Evolutionary conservation across 2,888 invertebrate species (phyloP).

Genomic region (Xanthia togata): DNA sequence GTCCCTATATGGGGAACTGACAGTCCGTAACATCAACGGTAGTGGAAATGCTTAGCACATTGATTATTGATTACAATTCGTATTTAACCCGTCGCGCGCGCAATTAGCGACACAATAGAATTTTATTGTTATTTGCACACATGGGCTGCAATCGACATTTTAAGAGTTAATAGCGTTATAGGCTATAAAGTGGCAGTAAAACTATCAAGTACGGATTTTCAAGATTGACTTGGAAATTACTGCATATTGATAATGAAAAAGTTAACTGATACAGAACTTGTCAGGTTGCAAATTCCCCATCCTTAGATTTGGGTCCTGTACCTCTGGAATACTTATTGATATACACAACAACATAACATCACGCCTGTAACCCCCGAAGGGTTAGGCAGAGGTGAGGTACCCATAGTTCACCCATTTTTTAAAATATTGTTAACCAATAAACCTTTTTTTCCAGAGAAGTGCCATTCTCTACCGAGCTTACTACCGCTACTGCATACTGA

Average conservation of each 20-base stretch:
- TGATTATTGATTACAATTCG: too few species aligned
- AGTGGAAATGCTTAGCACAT: background rate
- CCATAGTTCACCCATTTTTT: background rate
- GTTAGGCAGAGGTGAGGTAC: background rate
- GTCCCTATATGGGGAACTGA: too few species aligned
- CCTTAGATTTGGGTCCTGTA: background rate
- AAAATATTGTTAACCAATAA: too few species aligned
- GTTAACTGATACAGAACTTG: background rate
- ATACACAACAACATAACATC: background rate
- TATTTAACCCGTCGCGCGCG: too few species aligned
- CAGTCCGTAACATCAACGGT: background rate
- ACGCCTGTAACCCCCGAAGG: background rate
- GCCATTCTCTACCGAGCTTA: slow-evolving; percentile 22
- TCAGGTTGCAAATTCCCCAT: background rate
- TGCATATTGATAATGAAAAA: background rate
- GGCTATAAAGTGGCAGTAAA: background rate
- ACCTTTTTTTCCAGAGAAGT: slow-evolving; percentile 27
- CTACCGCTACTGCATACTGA: slow-evolving; percentile 28
- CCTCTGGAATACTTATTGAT: background rate
- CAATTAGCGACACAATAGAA: too few species aligned
- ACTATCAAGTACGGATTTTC: background rate
- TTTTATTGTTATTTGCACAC: too few species aligned
- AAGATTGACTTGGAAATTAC: background rate
- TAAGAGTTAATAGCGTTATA: background rate
- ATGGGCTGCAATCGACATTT: too few species aligned